Base-by-base conservation (phyloP, 2,113 vertebrate genomes). In the Zonotrichia leucophrys region DNA sequence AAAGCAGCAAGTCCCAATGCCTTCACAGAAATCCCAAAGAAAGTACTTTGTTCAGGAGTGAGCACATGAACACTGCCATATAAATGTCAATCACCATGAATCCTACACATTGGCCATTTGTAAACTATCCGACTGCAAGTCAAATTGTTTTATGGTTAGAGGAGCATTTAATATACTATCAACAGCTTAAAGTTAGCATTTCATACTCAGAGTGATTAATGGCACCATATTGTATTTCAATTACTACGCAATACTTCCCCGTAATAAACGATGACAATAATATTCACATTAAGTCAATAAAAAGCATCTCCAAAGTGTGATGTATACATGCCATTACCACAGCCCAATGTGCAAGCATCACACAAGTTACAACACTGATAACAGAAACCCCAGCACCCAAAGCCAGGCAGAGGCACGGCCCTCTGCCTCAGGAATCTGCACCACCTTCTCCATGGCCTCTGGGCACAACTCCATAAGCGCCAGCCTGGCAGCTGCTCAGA, bases 201-300 rank as follows among this genome's bases (percentile, higher is more conserved):
- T 97, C 78, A 18, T 96, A 96, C 94, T 97, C 92, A 75, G 72
- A 74, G 94, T 98, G 98, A 98, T 98, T 98, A 98, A 98, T 97
- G 94, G 89, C 70, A 96, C 95, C 95, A 93, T 94, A 97, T 97
- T 98, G 96, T 98, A 98, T 98, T 98, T 98, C 98, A 98, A 98
- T 98, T 98, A 98, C 97, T 95, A 96, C 15, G 91, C 97, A 92
- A 97, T 97, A 96, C 93, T 97, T 97, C 94, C 64, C 86, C 6
- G 0, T 97, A 98, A 98, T 98, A 98, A 98, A 98, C 27, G 84
- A 96, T 96, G 95, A 97, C 96, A 98, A 98, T 98, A 98, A 98
- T 97, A 98, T 96, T 97, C 98, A 97, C 97, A 98, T 98, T 98
- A 98, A 97, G 97, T 97, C 97, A 97, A 98, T 98, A 98, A 98